Evolutionary conservation across 92 coral and sea anemone species (phyloP), one percentile per base, ranked within the genome.

Genomic region (Umimayanthus chanpuru): DNA sequence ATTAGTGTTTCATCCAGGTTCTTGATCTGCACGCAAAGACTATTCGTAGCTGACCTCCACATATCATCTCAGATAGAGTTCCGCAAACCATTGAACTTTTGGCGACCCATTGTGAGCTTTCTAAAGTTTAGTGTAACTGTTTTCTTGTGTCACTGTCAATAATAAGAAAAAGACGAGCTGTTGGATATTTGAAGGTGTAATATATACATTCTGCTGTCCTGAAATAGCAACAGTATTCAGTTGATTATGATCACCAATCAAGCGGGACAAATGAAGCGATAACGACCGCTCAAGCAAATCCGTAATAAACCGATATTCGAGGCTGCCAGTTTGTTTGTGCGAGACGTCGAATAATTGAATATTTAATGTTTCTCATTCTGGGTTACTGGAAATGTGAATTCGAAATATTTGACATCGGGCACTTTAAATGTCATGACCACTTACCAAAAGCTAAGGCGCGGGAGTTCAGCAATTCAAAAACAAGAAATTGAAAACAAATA

Each of bases 211-310:
- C 29, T 18, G 36, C 25, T 30, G 78, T 25, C 20, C 5, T n/a
- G 40, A 70, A 70, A 39, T 75, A 39, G 79, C 65, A 83, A 83
- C 73, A n/a, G 21, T 25, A 70, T 14, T 39, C 10, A 14, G 55
- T 16, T 32, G 11, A 44, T 83, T 44, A 28, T 32, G 36, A 32
- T 47, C 87, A 70, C 78, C 61, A 68, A 47, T 79, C 21, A 64
- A n/a, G 64, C 58, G 66, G 25, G 44, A 70, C 87, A 38, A 82
- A 82, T 65, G 64, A 50, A 83, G 66, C 40, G 78, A 41, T 26
- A 70, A 70, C 36, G 38, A 67, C 77, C 38, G 64, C 30, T 14
- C 26, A 55, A 21, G 49, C 4, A n/a, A 32, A 65, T 11, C 32
- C 4, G 10, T 72, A 29, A 30, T n/a, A 11, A 40, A 4, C 10